Evolutionary conservation across 2,113 vertebrate species (phyloP).

Genomic region (Sigmodon hispidus): DNA sequence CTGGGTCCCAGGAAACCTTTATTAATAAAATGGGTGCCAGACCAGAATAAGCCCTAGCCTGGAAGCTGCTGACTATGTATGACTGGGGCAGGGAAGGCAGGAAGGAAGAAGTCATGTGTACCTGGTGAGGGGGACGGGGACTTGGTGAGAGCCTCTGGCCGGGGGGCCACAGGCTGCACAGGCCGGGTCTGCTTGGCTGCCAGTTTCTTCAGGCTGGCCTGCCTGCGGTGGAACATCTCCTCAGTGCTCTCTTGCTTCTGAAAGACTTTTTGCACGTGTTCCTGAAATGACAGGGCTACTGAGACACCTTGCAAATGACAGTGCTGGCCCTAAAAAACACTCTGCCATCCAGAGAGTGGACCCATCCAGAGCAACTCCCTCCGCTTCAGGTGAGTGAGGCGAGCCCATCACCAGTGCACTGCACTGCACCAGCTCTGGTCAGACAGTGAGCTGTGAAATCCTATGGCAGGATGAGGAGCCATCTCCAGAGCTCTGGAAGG

Average conservation of each 20-base stretch:
- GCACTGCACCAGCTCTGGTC: too few species aligned
- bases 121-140: slow-evolving; percentile 92
- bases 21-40: background rate
- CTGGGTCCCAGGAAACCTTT: fast-evolving
- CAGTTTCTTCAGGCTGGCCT: slow-evolving; percentile 95
- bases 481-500: background rate
- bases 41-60: background rate
- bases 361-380: too few species aligned
- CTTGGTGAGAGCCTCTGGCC: slow-evolving; percentile 95
- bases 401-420: fast-evolving
- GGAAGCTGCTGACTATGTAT: background rate
- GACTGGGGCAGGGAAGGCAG: too few species aligned
- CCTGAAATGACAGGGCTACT: slow-evolving; percentile 81
- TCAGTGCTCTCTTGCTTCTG: slow-evolving; percentile 95
- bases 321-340: fast-evolving
- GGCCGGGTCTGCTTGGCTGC: slow-evolving; percentile 97
- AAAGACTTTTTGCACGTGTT: slow-evolving; percentile 93
- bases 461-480: background rate
- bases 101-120: slow-evolving; percentile 45
- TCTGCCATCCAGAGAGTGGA: fast-evolving
- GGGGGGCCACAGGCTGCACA: slow-evolving; percentile 97
- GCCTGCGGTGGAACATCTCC: slow-evolving; percentile 97
- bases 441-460: background rate
- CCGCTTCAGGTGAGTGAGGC: fast-evolving
- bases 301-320: fast-evolving